Conservation (phyloP, 35 echinoderm and acorn worm genomes). For the Nesometra sesokonis region DNA sequence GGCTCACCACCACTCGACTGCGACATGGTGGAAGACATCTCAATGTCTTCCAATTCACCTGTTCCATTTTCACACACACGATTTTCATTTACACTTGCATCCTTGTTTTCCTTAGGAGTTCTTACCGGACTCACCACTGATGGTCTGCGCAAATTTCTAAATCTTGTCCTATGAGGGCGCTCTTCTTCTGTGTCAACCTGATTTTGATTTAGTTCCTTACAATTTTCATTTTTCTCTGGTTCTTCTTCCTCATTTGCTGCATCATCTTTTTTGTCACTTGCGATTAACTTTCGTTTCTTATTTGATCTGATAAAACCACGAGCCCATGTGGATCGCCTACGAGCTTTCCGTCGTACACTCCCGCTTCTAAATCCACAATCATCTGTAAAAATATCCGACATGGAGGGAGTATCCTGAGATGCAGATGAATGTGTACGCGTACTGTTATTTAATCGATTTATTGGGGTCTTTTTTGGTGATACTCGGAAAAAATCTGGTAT, state of each 20-base stretch:
- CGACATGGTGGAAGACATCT: neutral
- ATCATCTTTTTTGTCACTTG: neutral
- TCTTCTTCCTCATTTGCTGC: slow-evolving; percentile 10
- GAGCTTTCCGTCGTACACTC: neutral
- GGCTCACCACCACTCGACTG: neutral
- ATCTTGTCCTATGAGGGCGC: neutral
- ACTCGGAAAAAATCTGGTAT: neutral
- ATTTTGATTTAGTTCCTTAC: neutral
- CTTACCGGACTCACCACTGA: neutral
- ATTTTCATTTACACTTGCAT: neutral
- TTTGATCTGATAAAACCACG: slow-evolving; percentile 36
- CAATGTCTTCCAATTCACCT: neutral
- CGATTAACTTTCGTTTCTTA: slow-evolving; percentile 16
- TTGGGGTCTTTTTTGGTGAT: neutral
- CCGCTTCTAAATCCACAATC: neutral
- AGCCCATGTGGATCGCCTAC: slow-evolving; percentile 11
- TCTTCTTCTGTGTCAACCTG: neutral
- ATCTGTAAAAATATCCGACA: neutral
- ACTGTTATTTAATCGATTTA: neutral
- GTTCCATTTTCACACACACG: neutral
- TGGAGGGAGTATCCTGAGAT: neutral
- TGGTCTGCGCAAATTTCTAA: neutral
- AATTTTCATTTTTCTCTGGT: neutral
- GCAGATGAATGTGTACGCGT: neutral
- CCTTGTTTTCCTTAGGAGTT: neutral